Conservation (phyloP, 2,888 invertebrate genomes). For the Platycnemis pennipes region DNA sequence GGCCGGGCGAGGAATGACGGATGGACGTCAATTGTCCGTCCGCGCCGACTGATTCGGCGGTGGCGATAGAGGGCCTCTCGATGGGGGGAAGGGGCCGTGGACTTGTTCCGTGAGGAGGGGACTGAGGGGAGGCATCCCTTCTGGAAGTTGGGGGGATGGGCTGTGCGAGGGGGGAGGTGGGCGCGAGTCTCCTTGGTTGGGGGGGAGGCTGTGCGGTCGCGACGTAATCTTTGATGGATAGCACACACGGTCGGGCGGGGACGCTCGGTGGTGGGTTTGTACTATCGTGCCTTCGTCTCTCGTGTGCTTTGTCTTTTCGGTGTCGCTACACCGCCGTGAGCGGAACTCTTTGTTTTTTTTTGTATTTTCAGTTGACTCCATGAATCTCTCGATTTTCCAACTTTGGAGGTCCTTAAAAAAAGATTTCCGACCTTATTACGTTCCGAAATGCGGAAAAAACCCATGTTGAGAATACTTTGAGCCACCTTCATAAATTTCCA, state of each 20-base stretch:
- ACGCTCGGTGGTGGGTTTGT: background rate
- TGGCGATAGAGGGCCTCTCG: background rate
- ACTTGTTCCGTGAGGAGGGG: background rate
- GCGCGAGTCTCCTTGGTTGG: background rate
- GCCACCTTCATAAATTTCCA: constrained; percentile 21
- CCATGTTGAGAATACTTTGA: background rate
- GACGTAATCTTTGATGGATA: constrained; percentile 55
- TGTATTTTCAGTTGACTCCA: background rate
- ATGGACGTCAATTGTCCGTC: constrained; percentile 45
- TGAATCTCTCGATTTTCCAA: background rate
- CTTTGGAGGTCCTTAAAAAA: constrained; percentile 19
- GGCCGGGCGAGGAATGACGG: background rate
- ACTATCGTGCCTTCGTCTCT: background rate
- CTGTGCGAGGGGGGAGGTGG: background rate
- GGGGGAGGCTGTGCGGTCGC: background rate
- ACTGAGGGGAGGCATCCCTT: background rate
- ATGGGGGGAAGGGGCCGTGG: background rate
- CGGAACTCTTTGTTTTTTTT: background rate
- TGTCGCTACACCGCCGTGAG: background rate
- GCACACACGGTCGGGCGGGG: background rate
- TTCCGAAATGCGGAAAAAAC: background rate
- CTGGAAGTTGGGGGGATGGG: background rate
- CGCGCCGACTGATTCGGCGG: background rate
- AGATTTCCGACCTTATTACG: background rate
- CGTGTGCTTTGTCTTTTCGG: constrained; percentile 51